Percentiles rank a stretch among this genome's conserved stretches.
phyloP scores from a whole-genome alignment of 2,113 vertebrate genomes.

The Choloepus hoffmanni region DNA sequence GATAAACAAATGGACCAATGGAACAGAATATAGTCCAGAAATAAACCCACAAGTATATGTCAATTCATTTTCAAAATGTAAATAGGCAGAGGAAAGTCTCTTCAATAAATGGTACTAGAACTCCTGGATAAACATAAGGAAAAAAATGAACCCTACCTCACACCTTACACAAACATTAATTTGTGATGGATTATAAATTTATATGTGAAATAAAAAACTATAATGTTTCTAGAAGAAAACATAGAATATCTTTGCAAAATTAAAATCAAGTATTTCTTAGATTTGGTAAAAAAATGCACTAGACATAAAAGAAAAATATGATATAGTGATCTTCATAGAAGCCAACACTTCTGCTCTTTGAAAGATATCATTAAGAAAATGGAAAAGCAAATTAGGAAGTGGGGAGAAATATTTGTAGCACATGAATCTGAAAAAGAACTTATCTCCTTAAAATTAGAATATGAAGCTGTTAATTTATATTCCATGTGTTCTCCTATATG shows the following conservation, averaged over 20 bases:
- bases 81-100: neutral
- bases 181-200: neutral
- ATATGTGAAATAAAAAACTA: neutral
- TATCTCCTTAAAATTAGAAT: neutral
- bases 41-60: neutral
- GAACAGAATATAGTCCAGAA: neutral
- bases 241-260: neutral
- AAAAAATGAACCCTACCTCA: neutral
- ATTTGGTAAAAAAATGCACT: conserved; percentile 8
- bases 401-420: neutral
- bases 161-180: neutral
- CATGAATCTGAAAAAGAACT: neutral
- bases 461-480: neutral
- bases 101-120: neutral
- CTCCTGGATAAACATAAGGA: neutral
- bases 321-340: neutral
- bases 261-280: conserved; percentile 15
- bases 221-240: neutral
- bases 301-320: neutral
- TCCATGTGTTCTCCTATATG: neutral
- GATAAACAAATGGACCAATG: neutral
- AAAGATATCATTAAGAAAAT: conserved; percentile 8
- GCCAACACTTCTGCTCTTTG: neutral
- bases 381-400: neutral
- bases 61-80: neutral